Evolutionary conservation across 2,888 invertebrate species (phyloP), one percentile per base, ranked within the genome.

Genomic region (Megalurothrips usitatus): DNA sequence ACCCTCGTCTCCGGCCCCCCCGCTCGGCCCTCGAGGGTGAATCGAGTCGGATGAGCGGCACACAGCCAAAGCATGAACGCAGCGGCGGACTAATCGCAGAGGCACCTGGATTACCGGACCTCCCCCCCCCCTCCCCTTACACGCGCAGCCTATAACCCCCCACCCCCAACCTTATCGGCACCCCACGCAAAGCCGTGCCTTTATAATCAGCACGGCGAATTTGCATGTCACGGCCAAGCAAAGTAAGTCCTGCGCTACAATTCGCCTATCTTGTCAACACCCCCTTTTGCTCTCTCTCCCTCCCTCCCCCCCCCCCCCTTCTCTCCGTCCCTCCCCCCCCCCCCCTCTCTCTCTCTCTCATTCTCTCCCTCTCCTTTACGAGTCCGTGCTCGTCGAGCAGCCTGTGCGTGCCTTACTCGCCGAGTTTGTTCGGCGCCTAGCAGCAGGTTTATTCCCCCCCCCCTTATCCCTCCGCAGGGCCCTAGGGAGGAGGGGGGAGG

Each of bases 201-300:
- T 58, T 4, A 58, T 58, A 58, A 58, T 58, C 58, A 58, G 58
- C 58, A 17, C 11, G 58, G 14, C n/a, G 58, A 58, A 58, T 58
- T 58, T 58, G 58, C 58, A 58, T 58, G 58, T 58, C 58, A 58
- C 58, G n/a, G 58, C 58, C 19, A 17, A 58, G 58, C 58, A n/a
- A 6, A 58, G 58, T n/a, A 43, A 43, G 58, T 58, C 19, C 58
- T 58, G 14, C 6, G 34, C 58, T 58, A n/a, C 58, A 58, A n/a
- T 58, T 58, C 17, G 58, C 58, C 4, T 58, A 58, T 17, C 52
- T 49, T 14, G 9, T 14, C n/a, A n/a, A 11, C 49, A 11, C 49
- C 14, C 49, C 14, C 49, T 49, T 14, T 49, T 14, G 9, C 49
- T 49, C 49, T 49, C 49, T 49, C 52, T 9, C 58, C 17, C 58